phyloP scores from a whole-genome alignment of 2,113 vertebrate genomes.

The Pelobates fuscus region DNA sequence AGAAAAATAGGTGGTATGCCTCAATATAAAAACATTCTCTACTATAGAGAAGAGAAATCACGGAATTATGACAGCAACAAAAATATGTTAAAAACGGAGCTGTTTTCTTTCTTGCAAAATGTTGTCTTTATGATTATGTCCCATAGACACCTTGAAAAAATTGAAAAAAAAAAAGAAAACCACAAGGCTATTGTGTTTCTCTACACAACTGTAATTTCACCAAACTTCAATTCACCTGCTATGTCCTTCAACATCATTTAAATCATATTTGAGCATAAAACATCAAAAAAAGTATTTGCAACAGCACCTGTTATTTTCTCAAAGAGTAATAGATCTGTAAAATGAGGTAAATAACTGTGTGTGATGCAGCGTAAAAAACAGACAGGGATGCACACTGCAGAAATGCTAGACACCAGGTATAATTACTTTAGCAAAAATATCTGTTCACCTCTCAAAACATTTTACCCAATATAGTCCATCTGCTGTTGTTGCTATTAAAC shows the following conservation, averaged over 20 bases:
- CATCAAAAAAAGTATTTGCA: neutral
- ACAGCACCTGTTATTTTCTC: constrained; percentile 8
- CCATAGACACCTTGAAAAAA: neutral
- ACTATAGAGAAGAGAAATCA: neutral
- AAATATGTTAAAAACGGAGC: neutral
- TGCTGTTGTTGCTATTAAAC: neutral
- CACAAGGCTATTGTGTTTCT: constrained; percentile 16
- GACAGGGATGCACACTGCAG: neutral
- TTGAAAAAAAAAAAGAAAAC: neutral
- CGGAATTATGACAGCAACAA: neutral
- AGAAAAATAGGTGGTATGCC: no score
- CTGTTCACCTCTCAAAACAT: neutral
- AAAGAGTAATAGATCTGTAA: neutral
- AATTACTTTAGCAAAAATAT: neutral
- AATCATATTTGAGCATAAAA: constrained; percentile 21
- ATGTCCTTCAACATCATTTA: constrained; percentile 16
- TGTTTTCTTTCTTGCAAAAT: neutral
- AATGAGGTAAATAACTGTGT: constrained; percentile 2
- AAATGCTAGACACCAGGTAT: neutral
- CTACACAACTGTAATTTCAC: constrained; percentile 3
- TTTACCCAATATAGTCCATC: neutral
- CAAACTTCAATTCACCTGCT: constrained; percentile 12
- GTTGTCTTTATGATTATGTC: neutral
- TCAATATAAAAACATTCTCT: no score
- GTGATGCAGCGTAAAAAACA: constrained; percentile 5